A percentile compares a stretch with the other conserved stretches of the same genome.
Conservation (phyloP, 2,888 invertebrate genomes). For the Phragmatobia fuliginosa region DNA sequence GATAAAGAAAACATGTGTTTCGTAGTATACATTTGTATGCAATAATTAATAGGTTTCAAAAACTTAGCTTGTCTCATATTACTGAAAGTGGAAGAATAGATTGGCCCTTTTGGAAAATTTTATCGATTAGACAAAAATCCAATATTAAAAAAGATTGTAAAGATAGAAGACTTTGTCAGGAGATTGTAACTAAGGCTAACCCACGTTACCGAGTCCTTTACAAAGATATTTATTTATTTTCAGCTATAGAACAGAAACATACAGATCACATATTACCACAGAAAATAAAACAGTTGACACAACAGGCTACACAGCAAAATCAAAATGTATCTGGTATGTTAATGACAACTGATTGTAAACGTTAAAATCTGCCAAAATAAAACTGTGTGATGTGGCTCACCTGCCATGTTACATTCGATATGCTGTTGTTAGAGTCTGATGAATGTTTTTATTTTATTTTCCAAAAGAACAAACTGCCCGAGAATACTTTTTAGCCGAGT, state of each 20-base stretch:
- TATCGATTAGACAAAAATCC: too few relatives aligned
- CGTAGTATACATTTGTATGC: too few relatives aligned
- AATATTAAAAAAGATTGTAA: too few relatives aligned
- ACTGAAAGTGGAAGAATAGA: too few relatives aligned
- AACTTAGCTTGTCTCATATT: too few relatives aligned
- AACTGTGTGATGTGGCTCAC: not conserved
- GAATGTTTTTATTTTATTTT: not conserved
- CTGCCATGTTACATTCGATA: not conserved
- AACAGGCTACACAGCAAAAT: not conserved
- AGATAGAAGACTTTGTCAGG: too few relatives aligned
- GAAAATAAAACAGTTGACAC: constrained; percentile 5
- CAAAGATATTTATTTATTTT: not conserved
- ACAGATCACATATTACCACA: not conserved
- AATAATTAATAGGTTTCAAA: not conserved
- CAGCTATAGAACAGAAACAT: not conserved
- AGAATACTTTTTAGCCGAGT: too few relatives aligned
- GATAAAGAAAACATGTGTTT: too few relatives aligned
- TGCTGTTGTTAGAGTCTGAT: not conserved
- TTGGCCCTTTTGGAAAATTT: too few relatives aligned
- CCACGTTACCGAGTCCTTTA: not conserved
- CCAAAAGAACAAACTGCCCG: too few relatives aligned
- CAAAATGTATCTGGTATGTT: not conserved
- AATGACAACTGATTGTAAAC: not conserved
- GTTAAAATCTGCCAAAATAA: not conserved
- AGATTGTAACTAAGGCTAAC: too few relatives aligned